Evolutionary conservation across 92 coral and sea anemone genomes (phyloP), one percentile per base, ranked within the genome.

Genomic region (Umimayanthus chanpuru): DNA sequence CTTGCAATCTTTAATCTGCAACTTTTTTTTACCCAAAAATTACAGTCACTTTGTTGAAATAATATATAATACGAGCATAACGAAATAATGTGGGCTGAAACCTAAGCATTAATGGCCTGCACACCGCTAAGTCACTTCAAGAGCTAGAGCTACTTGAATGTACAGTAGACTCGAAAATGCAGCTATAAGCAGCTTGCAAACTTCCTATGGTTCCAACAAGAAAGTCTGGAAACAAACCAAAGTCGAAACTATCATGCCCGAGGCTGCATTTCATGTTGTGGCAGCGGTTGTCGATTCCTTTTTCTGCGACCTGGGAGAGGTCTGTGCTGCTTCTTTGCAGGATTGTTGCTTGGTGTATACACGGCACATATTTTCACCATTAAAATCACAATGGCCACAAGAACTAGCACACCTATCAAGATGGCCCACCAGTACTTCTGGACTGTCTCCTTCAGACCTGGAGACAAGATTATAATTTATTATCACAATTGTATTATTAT

Each of bases 391-490:
- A 97, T 76, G 30, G 78, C 92, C 12, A 94, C 81, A 47, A 93
- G 92, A 71, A 82, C 99, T 1, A 94, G 41, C 5, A 94, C 92
- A 20, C 97, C 99, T 67, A 97, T 88, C 11, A 97, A 25, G 71
- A 97, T 95, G 29, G 94, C 99, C 99, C 99, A 97, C 99, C 98
- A 97, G 70, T 95, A 95, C 81, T 95, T 88, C 87, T 92, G 66
- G 5, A 93, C 98, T 8, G 91, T 93, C 86, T 95, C 92, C 55
- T 96, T 96, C 25, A 97, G 90, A 75, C 99, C 99, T 97, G 53
- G 14, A 80, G 72, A 72, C n/a, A n/a, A n/a, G 41, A 82, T 47
- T 23, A 82, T 47, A 29, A 74, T 75, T 41, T 85, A 78, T 68
- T 25, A 70, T 0, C 16, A 53, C 73, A 79, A 36, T 0, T 50